Conservation (phyloP, 2,113 vertebrate genomes). For the Myrmophylax atrothorax region DNA sequence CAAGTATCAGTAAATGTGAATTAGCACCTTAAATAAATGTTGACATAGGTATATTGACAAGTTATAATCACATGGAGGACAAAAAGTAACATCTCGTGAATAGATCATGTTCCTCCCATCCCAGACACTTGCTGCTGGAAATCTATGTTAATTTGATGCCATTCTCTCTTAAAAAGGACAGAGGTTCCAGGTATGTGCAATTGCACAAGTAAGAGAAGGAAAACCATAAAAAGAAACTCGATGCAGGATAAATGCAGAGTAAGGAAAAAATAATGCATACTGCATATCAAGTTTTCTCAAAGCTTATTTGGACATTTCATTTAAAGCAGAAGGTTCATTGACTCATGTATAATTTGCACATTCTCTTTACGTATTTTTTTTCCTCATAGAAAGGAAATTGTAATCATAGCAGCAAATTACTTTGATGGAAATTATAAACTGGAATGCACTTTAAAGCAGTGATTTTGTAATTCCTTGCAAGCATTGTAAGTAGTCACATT, state of each 20-base stretch:
- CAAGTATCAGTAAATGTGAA: background rate
- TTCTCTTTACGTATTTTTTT: background rate
- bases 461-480: background rate
- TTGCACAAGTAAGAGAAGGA: background rate
- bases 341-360: background rate
- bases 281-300: background rate
- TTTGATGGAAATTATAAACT: background rate
- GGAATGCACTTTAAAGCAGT: background rate
- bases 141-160: background rate
- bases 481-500: background rate
- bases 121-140: background rate
- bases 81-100: background rate
- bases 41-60: background rate
- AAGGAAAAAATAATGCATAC: background rate
- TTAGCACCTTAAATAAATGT: background rate
- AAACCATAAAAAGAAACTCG: background rate
- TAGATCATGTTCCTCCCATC: background rate
- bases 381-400: background rate
- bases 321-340: background rate
- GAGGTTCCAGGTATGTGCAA: background rate
- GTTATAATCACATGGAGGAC: rapidly evolving
- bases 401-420: background rate
- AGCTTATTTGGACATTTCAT: background rate
- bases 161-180: background rate
- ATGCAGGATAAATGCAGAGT: background rate